Percentiles rank a stretch among this genome's conserved stretches.
phyloP scores from a whole-genome alignment of 2,797 vertebrate genomes.

The Peromyscus melanophrys region DNA sequence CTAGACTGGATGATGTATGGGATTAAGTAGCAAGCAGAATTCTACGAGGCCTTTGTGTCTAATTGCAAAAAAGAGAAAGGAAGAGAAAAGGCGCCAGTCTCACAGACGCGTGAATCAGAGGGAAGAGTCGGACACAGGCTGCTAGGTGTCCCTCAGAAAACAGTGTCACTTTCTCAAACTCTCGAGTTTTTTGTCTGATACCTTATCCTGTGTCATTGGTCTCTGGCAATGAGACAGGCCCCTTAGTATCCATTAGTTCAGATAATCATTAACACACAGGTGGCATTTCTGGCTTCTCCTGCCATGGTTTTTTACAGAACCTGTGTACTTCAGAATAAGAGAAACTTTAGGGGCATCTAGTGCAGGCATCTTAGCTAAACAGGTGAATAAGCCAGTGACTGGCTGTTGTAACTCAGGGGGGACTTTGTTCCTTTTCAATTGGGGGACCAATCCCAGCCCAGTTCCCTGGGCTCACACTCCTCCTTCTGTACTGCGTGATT shows the following conservation, averaged over 20 bases:
- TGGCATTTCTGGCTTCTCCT: background rate
- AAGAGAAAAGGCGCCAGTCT: constrained; percentile 75
- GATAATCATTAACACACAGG: background rate
- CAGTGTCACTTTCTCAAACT: background rate
- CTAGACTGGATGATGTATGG: constrained; percentile 72
- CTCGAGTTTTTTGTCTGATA: constrained; percentile 34
- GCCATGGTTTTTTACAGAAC: background rate
- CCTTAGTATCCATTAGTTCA: background rate
- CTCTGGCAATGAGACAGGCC: constrained; percentile 33
- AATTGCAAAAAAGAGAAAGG: constrained; percentile 67
- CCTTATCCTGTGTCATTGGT: background rate
- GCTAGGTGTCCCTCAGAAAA: background rate
- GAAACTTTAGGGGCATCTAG: background rate
- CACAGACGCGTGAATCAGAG: constrained; percentile 57
- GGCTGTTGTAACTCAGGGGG: background rate
- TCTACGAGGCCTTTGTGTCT: constrained; percentile 48
- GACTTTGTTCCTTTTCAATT: constrained; percentile 5
- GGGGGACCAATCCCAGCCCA: background rate
- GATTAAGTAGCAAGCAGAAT: constrained; percentile 67
- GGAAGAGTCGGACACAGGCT: constrained; percentile 48
- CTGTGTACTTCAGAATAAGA: background rate
- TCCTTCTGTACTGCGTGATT: background rate
- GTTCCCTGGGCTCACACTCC: background rate
- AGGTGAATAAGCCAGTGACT: background rate
- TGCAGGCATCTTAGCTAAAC: background rate